Evolutionary conservation across 2,797 vertebrate genomes (phyloP).

Genomic region (Odontamblyopus lacepedii): DNA sequence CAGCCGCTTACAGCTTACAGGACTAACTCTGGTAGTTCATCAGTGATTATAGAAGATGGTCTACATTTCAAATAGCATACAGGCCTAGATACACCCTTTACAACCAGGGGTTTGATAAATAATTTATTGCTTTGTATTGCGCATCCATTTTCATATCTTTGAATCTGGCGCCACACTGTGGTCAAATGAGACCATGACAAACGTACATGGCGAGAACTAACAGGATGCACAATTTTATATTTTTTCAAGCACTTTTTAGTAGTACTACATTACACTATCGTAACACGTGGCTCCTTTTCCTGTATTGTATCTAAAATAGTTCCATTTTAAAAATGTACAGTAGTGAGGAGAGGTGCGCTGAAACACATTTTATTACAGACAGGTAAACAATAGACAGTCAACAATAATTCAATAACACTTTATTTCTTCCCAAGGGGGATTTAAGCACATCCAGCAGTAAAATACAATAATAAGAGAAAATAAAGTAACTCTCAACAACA

Average conservation of each 20-base stretch:
- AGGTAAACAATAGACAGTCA: background rate
- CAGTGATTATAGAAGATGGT: background rate
- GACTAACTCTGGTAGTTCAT: background rate
- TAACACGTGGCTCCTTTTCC: too few species aligned
- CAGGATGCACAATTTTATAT: background rate
- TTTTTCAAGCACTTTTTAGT: background rate
- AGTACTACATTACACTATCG: too few species aligned
- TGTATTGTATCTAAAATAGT: background rate
- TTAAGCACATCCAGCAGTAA: too few species aligned
- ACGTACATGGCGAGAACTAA: background rate
- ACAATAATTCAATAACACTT: too few species aligned
- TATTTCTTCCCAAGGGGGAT: too few species aligned
- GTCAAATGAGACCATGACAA: slow-evolving; percentile 34
- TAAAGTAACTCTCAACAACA: background rate
- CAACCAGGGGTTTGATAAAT: background rate
- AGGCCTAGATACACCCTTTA: background rate
- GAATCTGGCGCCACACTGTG: slow-evolving; percentile 50
- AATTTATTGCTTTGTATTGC: background rate
- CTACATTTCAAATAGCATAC: background rate
- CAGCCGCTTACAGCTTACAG: background rate
- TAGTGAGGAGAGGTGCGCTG: background rate
- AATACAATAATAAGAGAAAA: too few species aligned
- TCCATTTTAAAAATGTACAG: background rate
- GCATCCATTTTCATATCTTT: background rate
- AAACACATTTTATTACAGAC: background rate